phyloP scores from a whole-genome alignment of 2,113 vertebrate genomes.

The Pagrus major region DNA sequence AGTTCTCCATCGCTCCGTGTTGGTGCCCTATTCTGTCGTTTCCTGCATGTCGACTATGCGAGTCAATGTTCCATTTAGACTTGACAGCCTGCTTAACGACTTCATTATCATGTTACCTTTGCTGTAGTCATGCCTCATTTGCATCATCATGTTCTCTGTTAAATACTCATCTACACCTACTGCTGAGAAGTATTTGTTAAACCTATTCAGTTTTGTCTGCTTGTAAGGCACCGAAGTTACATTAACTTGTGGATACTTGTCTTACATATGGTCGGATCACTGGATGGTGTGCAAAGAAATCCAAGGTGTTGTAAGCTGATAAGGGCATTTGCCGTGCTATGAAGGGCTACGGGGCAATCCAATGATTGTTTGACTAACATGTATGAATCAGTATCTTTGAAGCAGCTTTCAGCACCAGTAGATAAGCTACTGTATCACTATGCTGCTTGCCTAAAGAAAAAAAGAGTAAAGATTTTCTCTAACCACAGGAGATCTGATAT shows the following conservation, averaged over 20 bases:
- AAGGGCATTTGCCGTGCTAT: constrained; percentile 8
- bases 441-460: constrained; percentile 20
- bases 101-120: constrained; percentile 22
- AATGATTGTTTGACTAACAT: constrained; percentile 44
- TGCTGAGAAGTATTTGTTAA: background rate
- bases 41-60: background rate
- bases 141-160: background rate
- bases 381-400: constrained; percentile 39
- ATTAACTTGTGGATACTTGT: constrained; percentile 1
- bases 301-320: constrained; percentile 43
- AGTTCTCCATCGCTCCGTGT: background rate
- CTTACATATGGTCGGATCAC: background rate
- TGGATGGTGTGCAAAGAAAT: background rate
- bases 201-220: background rate
- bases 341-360: constrained; percentile 31
- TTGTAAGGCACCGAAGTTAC: background rate
- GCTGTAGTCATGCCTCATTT: background rate
- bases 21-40: background rate
- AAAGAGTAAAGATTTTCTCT: constrained; percentile 14
- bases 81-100: background rate
- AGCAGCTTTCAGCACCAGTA: constrained; percentile 14
- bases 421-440: constrained; percentile 32
- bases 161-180: background rate
- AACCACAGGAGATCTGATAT: constrained; percentile 4
- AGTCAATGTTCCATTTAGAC: background rate